These are phyloP conservation scores for Caerostris darwini DNA, from an alignment of 1,140 invertebrate genomes.

Conservation along the genomic window DNA sequence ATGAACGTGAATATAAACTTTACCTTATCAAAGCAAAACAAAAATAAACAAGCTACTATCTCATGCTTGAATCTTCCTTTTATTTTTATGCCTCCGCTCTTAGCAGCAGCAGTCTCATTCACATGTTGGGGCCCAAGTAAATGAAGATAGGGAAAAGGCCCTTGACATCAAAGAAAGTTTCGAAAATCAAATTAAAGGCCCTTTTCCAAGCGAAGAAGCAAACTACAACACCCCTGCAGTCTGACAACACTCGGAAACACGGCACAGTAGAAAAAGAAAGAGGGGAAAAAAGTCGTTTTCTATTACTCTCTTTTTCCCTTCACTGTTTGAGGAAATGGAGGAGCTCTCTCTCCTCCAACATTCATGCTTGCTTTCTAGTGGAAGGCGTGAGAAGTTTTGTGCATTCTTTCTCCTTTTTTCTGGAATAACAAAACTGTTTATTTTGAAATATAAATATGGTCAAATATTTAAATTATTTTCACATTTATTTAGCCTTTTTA, in stretches of 20 bases:
- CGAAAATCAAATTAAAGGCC: conserved; percentile 7
- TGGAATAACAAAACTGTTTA: too few species aligned
- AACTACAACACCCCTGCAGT: background rate
- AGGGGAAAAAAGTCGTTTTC: background rate
- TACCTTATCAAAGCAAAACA: background rate
- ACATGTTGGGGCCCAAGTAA: background rate
- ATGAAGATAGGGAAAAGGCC: too few species aligned
- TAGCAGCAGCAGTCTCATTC: background rate
- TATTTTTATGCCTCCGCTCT: background rate
- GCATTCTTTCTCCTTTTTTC: too few species aligned
- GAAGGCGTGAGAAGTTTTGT: background rate
- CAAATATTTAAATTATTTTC: too few species aligned
- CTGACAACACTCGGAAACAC: background rate
- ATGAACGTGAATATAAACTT: background rate
- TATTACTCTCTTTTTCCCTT: background rate
- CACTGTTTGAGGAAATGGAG: background rate
- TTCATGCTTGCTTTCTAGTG: background rate
- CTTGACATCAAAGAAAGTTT: too few species aligned
- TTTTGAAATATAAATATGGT: too few species aligned
- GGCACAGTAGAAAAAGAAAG: background rate
- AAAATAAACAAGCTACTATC: too few species aligned
- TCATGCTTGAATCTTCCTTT: too few species aligned
- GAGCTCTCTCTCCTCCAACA: background rate
- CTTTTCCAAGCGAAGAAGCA: background rate
- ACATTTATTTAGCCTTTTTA: too few species aligned